phyloP scores from a whole-genome alignment of 2,113 vertebrate genomes.

The Sylvietta virens region DNA sequence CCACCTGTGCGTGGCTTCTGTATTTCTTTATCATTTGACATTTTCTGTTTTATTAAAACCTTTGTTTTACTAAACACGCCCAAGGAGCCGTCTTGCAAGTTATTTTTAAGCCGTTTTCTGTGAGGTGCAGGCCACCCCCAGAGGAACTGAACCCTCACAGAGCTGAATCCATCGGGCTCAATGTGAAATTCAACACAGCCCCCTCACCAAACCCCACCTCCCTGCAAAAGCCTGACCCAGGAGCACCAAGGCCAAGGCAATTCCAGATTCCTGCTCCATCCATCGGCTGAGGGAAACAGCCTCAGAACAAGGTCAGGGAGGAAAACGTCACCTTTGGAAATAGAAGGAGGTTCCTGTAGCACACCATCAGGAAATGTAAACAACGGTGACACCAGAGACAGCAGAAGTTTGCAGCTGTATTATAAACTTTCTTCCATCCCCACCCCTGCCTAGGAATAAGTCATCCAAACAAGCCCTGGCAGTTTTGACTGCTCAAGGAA shows the following conservation, averaged over 20 bases:
- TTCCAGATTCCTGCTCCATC: neutral
- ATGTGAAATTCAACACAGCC: too few species aligned
- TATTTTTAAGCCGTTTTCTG: too few species aligned
- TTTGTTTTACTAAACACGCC: too few species aligned
- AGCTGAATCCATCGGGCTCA: too few species aligned
- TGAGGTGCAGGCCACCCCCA: too few species aligned
- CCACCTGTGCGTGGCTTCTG: too few species aligned
- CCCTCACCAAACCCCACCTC: neutral
- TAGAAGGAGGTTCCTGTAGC: neutral
- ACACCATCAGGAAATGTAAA: neutral
- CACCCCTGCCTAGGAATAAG: constrained; percentile 14
- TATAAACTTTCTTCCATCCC: constrained; percentile 29
- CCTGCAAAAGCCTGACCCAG: neutral
- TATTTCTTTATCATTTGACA: too few species aligned
- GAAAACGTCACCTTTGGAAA: neutral
- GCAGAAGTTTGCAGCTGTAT: constrained; percentile 44
- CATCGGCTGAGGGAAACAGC: neutral
- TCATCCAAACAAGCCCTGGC: constrained; percentile 48
- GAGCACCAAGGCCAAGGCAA: fast-evolving
- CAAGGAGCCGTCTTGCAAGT: too few species aligned
- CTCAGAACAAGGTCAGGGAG: neutral
- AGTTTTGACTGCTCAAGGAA: constrained; percentile 17
- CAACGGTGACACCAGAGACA: constrained; percentile 6
- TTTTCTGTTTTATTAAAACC: too few species aligned
- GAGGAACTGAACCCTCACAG: too few species aligned